Percentiles rank a stretch among this genome's conserved stretches.
Conservation (phyloP, 1,140 invertebrate species). For the Megalopta genalis region DNA sequence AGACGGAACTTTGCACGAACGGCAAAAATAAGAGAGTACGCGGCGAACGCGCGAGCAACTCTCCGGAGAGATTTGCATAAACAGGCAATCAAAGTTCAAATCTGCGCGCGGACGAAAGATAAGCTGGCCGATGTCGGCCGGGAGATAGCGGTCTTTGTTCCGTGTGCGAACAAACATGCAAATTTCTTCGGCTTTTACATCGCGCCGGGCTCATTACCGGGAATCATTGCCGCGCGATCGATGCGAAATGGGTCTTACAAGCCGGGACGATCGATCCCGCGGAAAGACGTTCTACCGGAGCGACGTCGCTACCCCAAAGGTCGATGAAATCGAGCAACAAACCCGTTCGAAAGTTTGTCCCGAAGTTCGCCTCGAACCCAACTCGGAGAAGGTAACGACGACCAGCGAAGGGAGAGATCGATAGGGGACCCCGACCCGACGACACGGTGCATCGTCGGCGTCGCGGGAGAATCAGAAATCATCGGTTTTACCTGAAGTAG, state of each 20-base stretch:
- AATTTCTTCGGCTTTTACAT: slow-evolving; percentile 30
- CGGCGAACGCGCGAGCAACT: not conserved
- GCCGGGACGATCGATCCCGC: no score
- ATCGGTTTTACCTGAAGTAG: slow-evolving; percentile 79
- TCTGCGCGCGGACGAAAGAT: not conserved
- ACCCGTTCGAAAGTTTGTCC: no score
- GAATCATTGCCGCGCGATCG: not conserved
- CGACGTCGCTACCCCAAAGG: no score
- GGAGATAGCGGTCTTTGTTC: slow-evolving; percentile 7
- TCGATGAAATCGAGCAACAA: no score
- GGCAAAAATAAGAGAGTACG: slow-evolving; percentile 3
- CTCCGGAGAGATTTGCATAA: slow-evolving; percentile 5
- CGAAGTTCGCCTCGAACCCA: no score
- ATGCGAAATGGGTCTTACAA: not conserved
- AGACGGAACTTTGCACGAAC: slow-evolving; percentile 2
- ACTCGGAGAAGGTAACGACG: no score
- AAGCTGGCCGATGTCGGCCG: slow-evolving; percentile 2
- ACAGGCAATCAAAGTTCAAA: slow-evolving; percentile 29
- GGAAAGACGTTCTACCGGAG: no score
- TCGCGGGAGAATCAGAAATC: not conserved
- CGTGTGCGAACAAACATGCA: slow-evolving; percentile 11
- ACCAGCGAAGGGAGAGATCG: no score
- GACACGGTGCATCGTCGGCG: no score
- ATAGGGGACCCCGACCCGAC: no score
- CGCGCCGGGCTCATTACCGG: slow-evolving; percentile 10